A percentile compares a stretch with the other conserved stretches of the same genome.
These are phyloP conservation scores for Trogon surrucura DNA, from an alignment of 2,113 vertebrate species.

Conservation along the genomic window DNA sequence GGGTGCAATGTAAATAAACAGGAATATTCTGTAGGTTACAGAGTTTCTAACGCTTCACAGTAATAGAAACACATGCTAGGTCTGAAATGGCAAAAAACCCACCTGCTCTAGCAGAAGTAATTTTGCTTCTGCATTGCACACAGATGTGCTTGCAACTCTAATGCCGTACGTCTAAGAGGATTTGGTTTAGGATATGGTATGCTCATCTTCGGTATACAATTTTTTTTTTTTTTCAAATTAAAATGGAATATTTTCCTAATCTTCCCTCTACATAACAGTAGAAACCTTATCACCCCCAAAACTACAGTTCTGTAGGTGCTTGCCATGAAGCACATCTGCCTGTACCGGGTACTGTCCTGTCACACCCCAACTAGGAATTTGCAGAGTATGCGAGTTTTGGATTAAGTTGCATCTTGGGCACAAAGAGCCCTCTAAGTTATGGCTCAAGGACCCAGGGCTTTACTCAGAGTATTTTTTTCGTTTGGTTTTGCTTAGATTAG, in stretches of 20 bases:
- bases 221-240: background rate
- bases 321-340: background rate
- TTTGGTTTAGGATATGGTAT: background rate
- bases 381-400: background rate
- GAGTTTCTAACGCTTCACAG: background rate
- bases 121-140: background rate
- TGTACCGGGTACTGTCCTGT: background rate
- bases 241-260: background rate
- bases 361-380: fast-evolving
- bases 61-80: background rate
- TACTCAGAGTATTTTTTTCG: background rate
- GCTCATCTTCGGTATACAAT: background rate
- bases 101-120: background rate
- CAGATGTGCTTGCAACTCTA: background rate
- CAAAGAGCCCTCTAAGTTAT: background rate
- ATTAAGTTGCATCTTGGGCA: background rate
- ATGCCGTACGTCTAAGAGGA: background rate
- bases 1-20: background rate
- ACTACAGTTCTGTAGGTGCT: background rate
- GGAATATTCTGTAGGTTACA: background rate
- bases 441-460: background rate
- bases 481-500: background rate
- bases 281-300: background rate
- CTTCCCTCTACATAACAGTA: background rate
- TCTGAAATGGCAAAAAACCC: background rate